Conservation (phyloP, 2,888 invertebrate genomes). For the Andrena minutula region DNA sequence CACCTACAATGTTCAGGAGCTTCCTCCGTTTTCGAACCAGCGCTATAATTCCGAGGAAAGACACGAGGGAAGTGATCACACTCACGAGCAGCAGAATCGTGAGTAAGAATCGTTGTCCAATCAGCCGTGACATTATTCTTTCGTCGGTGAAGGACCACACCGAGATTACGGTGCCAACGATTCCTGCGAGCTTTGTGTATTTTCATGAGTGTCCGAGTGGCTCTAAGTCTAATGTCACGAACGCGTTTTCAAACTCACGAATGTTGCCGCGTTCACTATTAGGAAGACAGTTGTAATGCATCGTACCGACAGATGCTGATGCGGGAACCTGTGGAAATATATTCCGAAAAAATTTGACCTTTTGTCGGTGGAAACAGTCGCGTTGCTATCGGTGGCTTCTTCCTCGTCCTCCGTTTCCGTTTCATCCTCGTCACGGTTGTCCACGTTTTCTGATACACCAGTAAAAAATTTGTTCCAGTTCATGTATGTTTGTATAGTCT, state of each 20-base stretch:
- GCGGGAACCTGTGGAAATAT: conserved; percentile 65
- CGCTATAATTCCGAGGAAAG: conserved; percentile 73
- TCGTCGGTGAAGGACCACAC: conserved; percentile 73
- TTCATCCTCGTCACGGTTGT: conserved; percentile 50
- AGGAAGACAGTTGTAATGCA: conserved; percentile 72
- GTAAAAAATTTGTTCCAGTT: conserved; percentile 52
- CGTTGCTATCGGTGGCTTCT: conserved; percentile 56
- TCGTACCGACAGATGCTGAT: conserved; percentile 65
- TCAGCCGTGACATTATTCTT: conserved; percentile 74
- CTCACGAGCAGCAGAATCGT: conserved; percentile 70
- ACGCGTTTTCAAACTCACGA: conserved; percentile 68
- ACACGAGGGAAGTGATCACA: conserved; percentile 58
- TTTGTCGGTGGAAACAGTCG: conserved; percentile 67
- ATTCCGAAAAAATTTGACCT: conserved; percentile 65
- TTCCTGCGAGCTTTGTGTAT: conserved; percentile 73
- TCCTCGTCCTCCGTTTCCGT: conserved; percentile 70
- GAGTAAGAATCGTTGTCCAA: conserved; percentile 73
- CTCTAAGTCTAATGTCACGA: not conserved
- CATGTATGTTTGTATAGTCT: conserved; percentile 13
- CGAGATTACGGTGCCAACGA: conserved; percentile 69
- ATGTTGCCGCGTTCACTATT: conserved; percentile 66
- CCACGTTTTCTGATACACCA: not conserved
- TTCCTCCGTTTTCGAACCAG: conserved; percentile 67
- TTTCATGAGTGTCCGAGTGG: not conserved
- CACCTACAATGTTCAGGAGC: conserved; percentile 67